Percentiles rank a stretch among this genome's conserved stretches.
These are phyloP conservation scores for Macrostomum lignano DNA, from an alignment of 1,140 invertebrate species.

Conservation along the genomic window DNA sequence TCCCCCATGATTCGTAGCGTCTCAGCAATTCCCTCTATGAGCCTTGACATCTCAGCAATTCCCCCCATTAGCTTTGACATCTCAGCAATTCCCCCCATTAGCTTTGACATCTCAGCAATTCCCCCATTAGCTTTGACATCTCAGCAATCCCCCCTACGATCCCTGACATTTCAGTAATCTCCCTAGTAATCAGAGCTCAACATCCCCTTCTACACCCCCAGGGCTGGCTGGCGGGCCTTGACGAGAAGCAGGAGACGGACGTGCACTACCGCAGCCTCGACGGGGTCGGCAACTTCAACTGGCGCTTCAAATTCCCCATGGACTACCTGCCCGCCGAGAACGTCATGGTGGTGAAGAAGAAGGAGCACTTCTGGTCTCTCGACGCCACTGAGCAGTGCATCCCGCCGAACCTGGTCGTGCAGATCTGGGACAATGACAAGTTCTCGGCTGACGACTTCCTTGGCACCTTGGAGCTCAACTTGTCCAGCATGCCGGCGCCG, in stretches of 20 bases:
- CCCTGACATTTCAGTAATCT: no score
- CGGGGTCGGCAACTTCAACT: conserved; percentile 33
- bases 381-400: conserved; percentile 25
- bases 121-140: no score
- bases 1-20: no score
- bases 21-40: no score
- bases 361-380: conserved; percentile 30
- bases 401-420: conserved; percentile 23
- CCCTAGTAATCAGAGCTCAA: no score
- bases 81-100: no score
- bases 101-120: no score
- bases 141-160: no score
- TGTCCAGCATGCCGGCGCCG: conserved; percentile 24
- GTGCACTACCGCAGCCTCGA: conserved; percentile 31
- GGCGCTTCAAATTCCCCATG: conserved; percentile 29
- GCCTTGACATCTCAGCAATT: no score
- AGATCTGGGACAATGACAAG: conserved; percentile 32
- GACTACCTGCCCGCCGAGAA: conserved; percentile 29
- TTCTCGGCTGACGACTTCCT: conserved; percentile 31
- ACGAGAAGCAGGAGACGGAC: conserved; percentile 29
- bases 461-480: conserved; percentile 25
- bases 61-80: no score
- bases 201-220: no score
- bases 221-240: conserved; percentile 28
- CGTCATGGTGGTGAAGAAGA: conserved; percentile 26